These are phyloP conservation scores for Pelodytes ibericus DNA, from an alignment of 2,797 vertebrate species.

Conservation along the genomic window DNA sequence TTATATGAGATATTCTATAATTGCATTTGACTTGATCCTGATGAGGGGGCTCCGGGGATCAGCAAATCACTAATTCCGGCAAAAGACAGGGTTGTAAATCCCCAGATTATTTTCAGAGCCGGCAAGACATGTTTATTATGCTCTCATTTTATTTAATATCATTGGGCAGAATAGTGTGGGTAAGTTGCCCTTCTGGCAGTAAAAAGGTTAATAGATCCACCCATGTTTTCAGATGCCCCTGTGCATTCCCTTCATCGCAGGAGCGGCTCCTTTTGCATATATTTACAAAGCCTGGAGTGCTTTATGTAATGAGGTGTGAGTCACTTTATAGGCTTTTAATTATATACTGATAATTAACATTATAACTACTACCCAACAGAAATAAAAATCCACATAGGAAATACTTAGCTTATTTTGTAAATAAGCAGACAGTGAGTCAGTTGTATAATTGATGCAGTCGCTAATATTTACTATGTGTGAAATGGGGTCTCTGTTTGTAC, in stretches of 20 bases:
- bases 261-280: conserved; percentile 33
- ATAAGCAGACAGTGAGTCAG: conserved; percentile 1
- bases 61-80: conserved; percentile 36
- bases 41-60: conserved; percentile 33
- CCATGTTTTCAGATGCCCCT: not conserved
- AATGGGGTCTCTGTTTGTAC: too few relatives aligned
- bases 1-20: conserved; percentile 30
- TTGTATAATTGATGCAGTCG: not conserved
- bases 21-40: conserved; percentile 34
- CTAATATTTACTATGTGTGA: not conserved
- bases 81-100: conserved; percentile 23
- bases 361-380: conserved; percentile 58
- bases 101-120: conserved; percentile 20
- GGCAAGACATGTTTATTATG: not conserved
- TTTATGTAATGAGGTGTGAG: conserved; percentile 72
- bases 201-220: conserved; percentile 28
- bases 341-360: conserved; percentile 72
- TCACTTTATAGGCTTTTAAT: conserved; percentile 74
- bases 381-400: conserved; percentile 23
- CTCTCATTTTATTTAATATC: conserved; percentile 15
- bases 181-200: not conserved
- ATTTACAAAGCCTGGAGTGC: conserved; percentile 57
- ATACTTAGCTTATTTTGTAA: conserved; percentile 10
- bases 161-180: not conserved
- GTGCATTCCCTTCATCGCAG: conserved; percentile 18